phyloP scores from a whole-genome alignment of 1,140 invertebrate species.

The Atta texana region DNA sequence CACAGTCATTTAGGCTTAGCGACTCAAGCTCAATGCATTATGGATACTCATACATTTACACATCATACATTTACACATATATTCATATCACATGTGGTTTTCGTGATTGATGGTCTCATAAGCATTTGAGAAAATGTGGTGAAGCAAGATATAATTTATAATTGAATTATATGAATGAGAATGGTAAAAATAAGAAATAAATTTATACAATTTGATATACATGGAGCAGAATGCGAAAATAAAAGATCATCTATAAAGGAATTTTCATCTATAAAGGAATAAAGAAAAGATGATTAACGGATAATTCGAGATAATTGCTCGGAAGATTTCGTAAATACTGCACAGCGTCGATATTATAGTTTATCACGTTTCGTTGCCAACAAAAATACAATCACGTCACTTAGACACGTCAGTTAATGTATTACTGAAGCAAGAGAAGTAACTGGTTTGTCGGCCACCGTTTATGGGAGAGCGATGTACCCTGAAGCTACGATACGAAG shows the following conservation, averaged over 20 bases:
- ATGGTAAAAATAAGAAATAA: not conserved
- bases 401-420: conserved; percentile 41
- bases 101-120: not conserved
- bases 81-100: not conserved
- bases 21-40: not conserved
- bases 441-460: conserved; percentile 70
- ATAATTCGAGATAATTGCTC: not conserved
- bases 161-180: not conserved
- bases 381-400: conserved; percentile 33
- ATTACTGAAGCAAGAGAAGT: conserved; percentile 43
- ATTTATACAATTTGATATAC: not conserved
- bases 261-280: not conserved
- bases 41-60: not conserved
- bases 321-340: not conserved
- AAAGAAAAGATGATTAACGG: not conserved
- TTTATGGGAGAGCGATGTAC: conserved; percentile 57
- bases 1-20: conserved; percentile 22
- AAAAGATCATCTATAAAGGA: too few relatives aligned
- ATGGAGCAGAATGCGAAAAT: not conserved
- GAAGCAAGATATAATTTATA: too few relatives aligned
- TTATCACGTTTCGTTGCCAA: not conserved
- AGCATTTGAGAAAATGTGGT: not conserved
- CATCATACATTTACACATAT: not conserved
- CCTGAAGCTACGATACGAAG: conserved; percentile 63
- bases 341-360: not conserved